Conservation (phyloP, 1,140 invertebrate genomes). For the Trissolcus basalis region DNA sequence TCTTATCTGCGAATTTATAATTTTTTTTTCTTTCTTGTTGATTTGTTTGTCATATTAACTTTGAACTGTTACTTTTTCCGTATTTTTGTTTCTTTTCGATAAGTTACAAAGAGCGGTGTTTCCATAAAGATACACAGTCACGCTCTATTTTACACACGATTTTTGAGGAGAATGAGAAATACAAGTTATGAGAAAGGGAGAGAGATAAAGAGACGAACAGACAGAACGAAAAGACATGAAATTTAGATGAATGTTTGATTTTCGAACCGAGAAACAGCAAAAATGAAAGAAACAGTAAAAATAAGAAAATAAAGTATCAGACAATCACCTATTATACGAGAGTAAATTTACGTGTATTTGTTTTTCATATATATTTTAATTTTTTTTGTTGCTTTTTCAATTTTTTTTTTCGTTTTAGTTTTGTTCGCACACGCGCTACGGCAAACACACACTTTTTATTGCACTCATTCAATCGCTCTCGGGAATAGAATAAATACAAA, state of each 20-base stretch:
- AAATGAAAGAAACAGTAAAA: slow-evolving; percentile 1
- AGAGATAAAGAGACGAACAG: slow-evolving; percentile 16
- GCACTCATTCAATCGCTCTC: slow-evolving; percentile 37
- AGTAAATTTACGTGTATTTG: slow-evolving; percentile 27
- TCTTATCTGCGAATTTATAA: slow-evolving; percentile 30
- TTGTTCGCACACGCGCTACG: slow-evolving; percentile 20
- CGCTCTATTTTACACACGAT: slow-evolving; percentile 21
- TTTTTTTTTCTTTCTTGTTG: slow-evolving; percentile 22
- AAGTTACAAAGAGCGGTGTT: slow-evolving; percentile 8
- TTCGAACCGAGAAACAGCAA: background rate
- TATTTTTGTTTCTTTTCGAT: background rate
- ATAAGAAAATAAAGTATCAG: slow-evolving; percentile 15
- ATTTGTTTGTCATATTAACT: too few relatives aligned
- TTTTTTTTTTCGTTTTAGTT: slow-evolving; percentile 21
- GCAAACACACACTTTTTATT: slow-evolving; percentile 25
- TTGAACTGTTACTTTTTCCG: slow-evolving; percentile 1
- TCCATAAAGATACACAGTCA: slow-evolving; percentile 12
- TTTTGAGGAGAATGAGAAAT: slow-evolving; percentile 19
- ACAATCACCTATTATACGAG: slow-evolving; percentile 29
- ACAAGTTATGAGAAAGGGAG: slow-evolving; percentile 3
- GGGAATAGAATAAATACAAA: slow-evolving; percentile 51
- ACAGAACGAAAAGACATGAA: slow-evolving; percentile 3
- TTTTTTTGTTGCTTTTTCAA: slow-evolving; percentile 19
- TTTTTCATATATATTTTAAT: slow-evolving; percentile 18
- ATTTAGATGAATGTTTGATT: slow-evolving; percentile 6